A percentile compares a stretch with the other conserved stretches of the same genome.
These are phyloP conservation scores for Pocillopora grandis DNA, from an alignment of 92 coral and sea anemone genomes.

Conservation along the genomic window DNA sequence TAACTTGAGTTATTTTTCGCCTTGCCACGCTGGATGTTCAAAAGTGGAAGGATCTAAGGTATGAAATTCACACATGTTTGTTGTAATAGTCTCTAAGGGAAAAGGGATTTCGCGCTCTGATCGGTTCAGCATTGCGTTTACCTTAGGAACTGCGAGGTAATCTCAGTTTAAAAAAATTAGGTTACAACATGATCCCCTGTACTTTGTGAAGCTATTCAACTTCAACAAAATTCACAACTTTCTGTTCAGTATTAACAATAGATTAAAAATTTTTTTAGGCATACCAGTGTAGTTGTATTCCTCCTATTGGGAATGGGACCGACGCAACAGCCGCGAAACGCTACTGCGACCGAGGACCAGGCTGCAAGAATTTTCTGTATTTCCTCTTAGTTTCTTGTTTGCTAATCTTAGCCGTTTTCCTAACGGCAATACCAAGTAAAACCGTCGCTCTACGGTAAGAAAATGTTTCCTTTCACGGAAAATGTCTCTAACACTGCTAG, in stretches of 20 bases:
- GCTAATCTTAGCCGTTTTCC: conserved; percentile 51
- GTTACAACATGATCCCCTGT: no score
- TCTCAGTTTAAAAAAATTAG: no score
- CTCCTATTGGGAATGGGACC: conserved; percentile 28
- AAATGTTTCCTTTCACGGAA: background rate
- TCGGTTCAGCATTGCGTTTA: no score
- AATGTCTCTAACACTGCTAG: no score
- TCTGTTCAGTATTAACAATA: background rate
- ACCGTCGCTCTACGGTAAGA: conserved; percentile 82
- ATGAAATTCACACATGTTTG: background rate
- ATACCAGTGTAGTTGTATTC: conserved; percentile 77
- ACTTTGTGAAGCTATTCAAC: no score
- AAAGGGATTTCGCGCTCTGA: no score
- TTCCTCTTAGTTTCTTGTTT: conserved; percentile 52
- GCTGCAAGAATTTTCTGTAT: conserved; percentile 67
- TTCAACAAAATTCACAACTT: no score
- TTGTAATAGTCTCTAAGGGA: no score
- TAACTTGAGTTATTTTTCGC: conserved; percentile 74
- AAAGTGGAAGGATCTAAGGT: conserved; percentile 7
- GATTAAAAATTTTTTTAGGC: background rate
- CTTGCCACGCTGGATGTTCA: conserved; percentile 90
- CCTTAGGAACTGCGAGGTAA: no score
- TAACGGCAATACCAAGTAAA: conserved; percentile 72
- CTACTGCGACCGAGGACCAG: conserved; percentile 81
- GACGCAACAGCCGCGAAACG: conserved; percentile 64